Conservation (phyloP, 1,140 invertebrate genomes). For the Olivierus martensii region DNA sequence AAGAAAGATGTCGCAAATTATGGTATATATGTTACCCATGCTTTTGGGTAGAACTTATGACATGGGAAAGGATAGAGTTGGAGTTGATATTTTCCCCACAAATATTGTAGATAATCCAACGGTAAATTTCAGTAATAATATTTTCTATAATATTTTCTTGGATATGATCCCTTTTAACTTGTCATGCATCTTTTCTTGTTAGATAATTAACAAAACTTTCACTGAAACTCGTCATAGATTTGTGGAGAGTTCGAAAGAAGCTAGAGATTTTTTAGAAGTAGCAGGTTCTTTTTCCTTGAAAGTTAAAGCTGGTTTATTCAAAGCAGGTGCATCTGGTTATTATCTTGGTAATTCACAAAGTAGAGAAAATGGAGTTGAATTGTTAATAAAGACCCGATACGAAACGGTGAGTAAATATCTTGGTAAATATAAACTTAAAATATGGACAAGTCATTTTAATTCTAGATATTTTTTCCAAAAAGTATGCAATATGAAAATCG, state of each 20-base stretch:
- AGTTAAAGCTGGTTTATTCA: conserved; percentile 7
- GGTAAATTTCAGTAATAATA: not conserved
- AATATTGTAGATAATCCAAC: conserved; percentile 2
- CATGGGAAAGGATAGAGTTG: conserved; percentile 5
- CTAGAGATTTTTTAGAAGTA: conserved; percentile 9
- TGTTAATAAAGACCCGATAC: conserved; percentile 1
- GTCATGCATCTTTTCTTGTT: not conserved
- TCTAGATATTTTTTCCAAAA: too few relatives aligned
- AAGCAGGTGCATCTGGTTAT: conserved; percentile 5
- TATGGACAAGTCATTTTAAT: too few relatives aligned
- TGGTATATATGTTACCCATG: conserved; percentile 8
- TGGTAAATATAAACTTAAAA: too few relatives aligned
- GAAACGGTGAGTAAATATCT: conserved; percentile 3
- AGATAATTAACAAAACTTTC: conserved; percentile 7
- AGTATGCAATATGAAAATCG: too few relatives aligned
- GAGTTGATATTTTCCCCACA: conserved; percentile 11
- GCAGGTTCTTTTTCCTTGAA: conserved; percentile 10
- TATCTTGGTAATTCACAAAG: conserved; percentile 7
- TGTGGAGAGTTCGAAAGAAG: conserved; percentile 3
- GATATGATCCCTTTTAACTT: too few relatives aligned
- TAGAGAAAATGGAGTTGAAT: conserved; percentile 8
- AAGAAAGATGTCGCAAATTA: too few relatives aligned
- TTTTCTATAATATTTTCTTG: too few relatives aligned
- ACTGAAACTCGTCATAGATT: conserved; percentile 8
- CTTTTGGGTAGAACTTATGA: conserved; percentile 11